Conservation (phyloP, 2,888 invertebrate genomes). For the Sclerodermus sp. region DNA sequence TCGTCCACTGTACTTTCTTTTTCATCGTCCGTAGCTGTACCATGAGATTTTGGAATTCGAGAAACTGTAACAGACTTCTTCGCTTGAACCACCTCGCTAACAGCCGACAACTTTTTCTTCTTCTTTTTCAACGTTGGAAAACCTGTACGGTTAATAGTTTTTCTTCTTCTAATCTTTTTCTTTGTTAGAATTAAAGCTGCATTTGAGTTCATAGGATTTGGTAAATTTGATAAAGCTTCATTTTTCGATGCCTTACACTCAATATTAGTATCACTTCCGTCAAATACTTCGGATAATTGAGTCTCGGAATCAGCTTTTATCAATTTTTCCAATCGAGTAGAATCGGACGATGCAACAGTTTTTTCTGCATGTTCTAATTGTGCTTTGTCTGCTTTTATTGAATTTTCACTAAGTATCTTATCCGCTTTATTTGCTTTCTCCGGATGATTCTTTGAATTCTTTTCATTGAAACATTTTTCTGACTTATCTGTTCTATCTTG, state of each 20-base stretch:
- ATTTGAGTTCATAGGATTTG: constrained; percentile 28
- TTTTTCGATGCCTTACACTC: constrained; percentile 20
- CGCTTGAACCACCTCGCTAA: constrained; percentile 26
- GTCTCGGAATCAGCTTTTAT: constrained; percentile 28
- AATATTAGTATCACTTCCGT: constrained; percentile 8
- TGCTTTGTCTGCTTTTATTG: constrained; percentile 25
- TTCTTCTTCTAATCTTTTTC: constrained; percentile 66
- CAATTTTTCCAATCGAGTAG: constrained; percentile 20
- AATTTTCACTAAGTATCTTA: constrained; percentile 37
- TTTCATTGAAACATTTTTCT: constrained; percentile 53
- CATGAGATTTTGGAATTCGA: background rate
- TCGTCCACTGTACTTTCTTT: constrained; percentile 6
- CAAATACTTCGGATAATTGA: constrained; percentile 10
- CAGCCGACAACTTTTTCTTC: constrained; percentile 65
- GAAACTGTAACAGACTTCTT: background rate
- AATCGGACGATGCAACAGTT: constrained; percentile 37
- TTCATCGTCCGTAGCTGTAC: constrained; percentile 14
- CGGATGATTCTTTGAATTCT: constrained; percentile 50
- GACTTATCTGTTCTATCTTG: constrained; percentile 33
- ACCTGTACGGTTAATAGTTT: constrained; percentile 83
- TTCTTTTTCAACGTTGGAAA: constrained; percentile 84
- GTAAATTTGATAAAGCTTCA: constrained; percentile 12
- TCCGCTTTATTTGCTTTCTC: constrained; percentile 37
- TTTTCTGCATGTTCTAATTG: constrained; percentile 53
- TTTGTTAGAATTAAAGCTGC: constrained; percentile 49